These are phyloP conservation scores for Protosalanx chinensis DNA, from an alignment of 2,797 vertebrate genomes.

Conservation along the genomic window DNA sequence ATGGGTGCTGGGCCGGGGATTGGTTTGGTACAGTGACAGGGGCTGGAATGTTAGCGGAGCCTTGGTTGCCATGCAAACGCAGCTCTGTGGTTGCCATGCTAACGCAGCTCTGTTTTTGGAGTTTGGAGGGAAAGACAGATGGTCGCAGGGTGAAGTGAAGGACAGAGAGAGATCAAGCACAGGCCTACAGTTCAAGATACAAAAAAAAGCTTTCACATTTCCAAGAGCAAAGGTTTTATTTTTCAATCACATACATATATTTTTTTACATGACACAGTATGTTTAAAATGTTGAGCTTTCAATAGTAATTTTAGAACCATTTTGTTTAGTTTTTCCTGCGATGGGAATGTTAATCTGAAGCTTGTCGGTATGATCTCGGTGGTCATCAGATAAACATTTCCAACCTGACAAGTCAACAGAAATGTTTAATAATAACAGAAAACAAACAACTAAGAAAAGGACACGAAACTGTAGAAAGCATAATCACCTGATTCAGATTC, in stretches of 20 bases:
- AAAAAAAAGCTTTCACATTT: constrained; percentile 30
- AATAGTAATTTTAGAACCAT: constrained; percentile 45
- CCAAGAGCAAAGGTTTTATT: constrained; percentile 83
- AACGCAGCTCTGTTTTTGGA: neutral
- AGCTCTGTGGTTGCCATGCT: neutral
- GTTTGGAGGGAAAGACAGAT: neutral
- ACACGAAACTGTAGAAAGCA: constrained; percentile 50
- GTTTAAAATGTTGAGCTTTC: constrained; percentile 78
- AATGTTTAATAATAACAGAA: constrained; percentile 63
- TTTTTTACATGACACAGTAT: constrained; percentile 78
- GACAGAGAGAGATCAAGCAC: neutral
- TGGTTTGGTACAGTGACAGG: neutral
- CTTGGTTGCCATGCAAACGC: neutral
- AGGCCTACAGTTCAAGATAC: neutral
- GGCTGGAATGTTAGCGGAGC: neutral
- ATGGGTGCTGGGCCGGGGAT: constrained; percentile 7
- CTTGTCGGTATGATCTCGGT: constrained; percentile 57
- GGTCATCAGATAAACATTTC: constrained; percentile 63
- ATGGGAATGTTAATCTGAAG: constrained; percentile 69
- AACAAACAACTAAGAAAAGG: constrained; percentile 66
- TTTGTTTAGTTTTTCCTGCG: constrained; percentile 58
- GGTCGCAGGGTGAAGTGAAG: neutral
- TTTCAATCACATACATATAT: constrained; percentile 83
- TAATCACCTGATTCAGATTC: constrained; percentile 71
- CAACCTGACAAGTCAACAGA: constrained; percentile 71